Base-by-base conservation (phyloP, 2,113 vertebrate species). In the Sciurus niger region DNA sequence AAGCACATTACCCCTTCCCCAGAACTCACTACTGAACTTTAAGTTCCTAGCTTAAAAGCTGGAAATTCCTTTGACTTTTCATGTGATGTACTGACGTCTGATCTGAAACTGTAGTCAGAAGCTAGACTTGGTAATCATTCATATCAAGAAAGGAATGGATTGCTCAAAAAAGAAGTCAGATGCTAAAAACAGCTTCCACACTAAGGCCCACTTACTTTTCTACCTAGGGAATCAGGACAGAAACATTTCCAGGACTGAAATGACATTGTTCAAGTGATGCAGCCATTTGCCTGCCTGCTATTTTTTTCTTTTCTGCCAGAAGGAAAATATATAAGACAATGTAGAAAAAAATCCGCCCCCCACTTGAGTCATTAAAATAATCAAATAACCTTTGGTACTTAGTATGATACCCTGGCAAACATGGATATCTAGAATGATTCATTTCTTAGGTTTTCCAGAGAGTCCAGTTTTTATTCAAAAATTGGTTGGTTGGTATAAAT, bases 91-190 rank as follows among this genome's bases (percentile, higher is more conserved):
- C 46, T 95, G 70, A 76, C 76, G 80, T 86, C 88, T 93, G 67
- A 86, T 90, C 82, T 74, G 92, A 95, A 89, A 90, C 72, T 43
- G 51, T 58, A 85, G 77, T 65, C 63, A 53, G 92, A 85, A 94
- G 89, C 85, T 77, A 25, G 37, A 74, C 67, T 48, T 22, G 60
- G 55, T 93, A 84, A 92, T 95, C 37, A 58, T 82, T 89, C 82
- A 96, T 25, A 51, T 91, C 93, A 70, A 85, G 94, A 93, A 70
- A 96, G 70, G 70, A 55, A 74, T 12, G 34, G 32, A 43, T 91
- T 79, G 86, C 90, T 92, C 79, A 92, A 68, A 93, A 87, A 92
- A 94, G 94, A 90, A 97, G 73, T 48, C 24, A 80, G 90, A 25
- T 28, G 40, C 70, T 95, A 93, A 93, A 94, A 89, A 94, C 88